Evolutionary conservation across 2,113 vertebrate genomes (phyloP), one percentile per base, ranked within the genome.

Genomic region (Uria lomvia): DNA sequence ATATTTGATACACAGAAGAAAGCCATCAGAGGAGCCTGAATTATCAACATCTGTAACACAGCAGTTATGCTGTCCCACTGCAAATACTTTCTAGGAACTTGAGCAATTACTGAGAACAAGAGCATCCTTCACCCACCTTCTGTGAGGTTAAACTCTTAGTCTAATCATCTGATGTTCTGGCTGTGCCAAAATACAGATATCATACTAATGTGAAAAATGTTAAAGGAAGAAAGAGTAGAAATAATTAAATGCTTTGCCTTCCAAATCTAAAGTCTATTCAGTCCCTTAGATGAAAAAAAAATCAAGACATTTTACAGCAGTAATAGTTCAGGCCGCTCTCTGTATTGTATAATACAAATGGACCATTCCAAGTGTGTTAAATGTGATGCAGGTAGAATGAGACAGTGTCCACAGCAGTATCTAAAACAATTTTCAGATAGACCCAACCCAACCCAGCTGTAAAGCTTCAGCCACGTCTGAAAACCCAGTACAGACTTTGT

Each of bases 61-160:
- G 26, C 65, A 87, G 50, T 96, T 94, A 72, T 11, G 22, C 71
- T 97, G 84, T 88, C 66, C 85, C 15, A 55, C 63, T 88, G 55
- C 76, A 96, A 92, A 71, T 45, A 40, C 71, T 73, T 80, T 70
- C 52, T 77, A 53, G 60, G 50, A 94, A 84, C 56, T 79, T 68
- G 76, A 78, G 66, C 53, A 23, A 6, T 75, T 47, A 52, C 66
- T 94, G 80, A 85, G 19, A 93, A 79, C 38, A 63, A 52, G 9
- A 56, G 6, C 36, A 74, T 85, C 42, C 42, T 81, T 88, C 15
- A 52, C 20, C 32, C 21, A 23, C 40, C 24, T 79, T 79, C 67
- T 38, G 14, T 45, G 63, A 81, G 7, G 20, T 30, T 82, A 60
- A 47, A 84, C 38, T 36, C 13, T 53, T 29, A 70, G 42, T 43